Evolutionary conservation across 92 coral and sea anemone genomes (phyloP).

Genomic region (Isaurus tuberculatus): DNA sequence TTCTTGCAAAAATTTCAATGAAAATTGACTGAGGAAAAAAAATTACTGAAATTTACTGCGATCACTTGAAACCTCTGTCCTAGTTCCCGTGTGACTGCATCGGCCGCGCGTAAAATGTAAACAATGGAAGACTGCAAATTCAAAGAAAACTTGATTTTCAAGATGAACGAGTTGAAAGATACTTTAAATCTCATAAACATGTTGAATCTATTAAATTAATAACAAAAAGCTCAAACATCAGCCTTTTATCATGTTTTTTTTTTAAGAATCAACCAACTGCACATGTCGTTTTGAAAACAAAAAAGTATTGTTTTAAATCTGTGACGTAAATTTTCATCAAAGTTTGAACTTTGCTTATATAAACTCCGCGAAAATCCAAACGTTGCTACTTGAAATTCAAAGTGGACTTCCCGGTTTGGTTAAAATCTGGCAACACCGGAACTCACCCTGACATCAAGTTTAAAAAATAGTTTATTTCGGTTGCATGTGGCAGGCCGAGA

Average conservation of each 20-base stretch:
- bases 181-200: background rate
- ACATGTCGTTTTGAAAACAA: conserved; percentile 50
- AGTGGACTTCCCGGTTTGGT: conserved; percentile 37
- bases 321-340: conserved; percentile 33
- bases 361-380: conserved; percentile 10
- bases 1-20: background rate
- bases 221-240: background rate
- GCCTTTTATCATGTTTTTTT: background rate
- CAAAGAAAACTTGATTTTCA: conserved; percentile 57
- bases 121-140: conserved; percentile 63
- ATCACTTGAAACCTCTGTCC: conserved; percentile 28
- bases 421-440: conserved; percentile 30
- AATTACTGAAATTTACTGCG: background rate
- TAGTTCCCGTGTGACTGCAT: conserved; percentile 74
- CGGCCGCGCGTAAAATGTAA: conserved; percentile 69
- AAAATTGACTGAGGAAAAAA: background rate
- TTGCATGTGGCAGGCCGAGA: conserved; percentile 31
- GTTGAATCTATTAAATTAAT: background rate
- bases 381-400: conserved; percentile 29
- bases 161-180: conserved; percentile 36
- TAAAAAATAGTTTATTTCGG: conserved; percentile 4
- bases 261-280: background rate
- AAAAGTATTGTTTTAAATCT: conserved; percentile 23
- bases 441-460: background rate
- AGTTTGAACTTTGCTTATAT: conserved; percentile 26